These are phyloP conservation scores for Mesembrinibis cayennensis DNA, from an alignment of 2,113 vertebrate species.

Conservation along the genomic window DNA sequence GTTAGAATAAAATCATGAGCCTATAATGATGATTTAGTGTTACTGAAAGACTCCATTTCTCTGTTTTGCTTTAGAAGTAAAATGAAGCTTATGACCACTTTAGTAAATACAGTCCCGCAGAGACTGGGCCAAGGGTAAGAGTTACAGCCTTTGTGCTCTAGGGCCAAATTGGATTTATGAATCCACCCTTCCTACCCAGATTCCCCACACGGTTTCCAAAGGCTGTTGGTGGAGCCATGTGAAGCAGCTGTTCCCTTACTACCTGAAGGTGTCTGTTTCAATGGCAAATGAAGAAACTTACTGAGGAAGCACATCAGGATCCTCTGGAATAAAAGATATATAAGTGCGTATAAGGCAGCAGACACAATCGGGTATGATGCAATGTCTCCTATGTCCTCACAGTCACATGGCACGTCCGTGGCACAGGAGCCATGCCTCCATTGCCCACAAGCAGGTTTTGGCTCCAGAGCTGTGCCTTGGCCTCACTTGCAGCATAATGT, in stretches of 20 bases:
- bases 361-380: not conserved
- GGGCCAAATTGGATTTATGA: slow-evolving; percentile 3
- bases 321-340: not conserved
- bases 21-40: not conserved
- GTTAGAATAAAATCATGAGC: not conserved
- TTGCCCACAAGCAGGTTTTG: not conserved
- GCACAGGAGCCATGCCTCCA: not conserved
- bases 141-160: not conserved
- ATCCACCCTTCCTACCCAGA: not conserved
- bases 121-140: not conserved
- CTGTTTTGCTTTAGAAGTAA: not conserved
- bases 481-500: not conserved
- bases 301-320: not conserved
- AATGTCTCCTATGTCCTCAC: not conserved
- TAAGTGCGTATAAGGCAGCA: not conserved
- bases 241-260: not conserved
- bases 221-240: not conserved
- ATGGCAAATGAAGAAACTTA: not conserved
- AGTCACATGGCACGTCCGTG: not conserved
- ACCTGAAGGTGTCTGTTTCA: slow-evolving; percentile 12
- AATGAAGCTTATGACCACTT: not conserved
- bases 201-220: not conserved
- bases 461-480: not conserved
- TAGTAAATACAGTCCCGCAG: not conserved
- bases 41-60: not conserved